Evolutionary conservation across 2,797 vertebrate genomes (phyloP), one percentile per base, ranked within the genome.

Genomic region (Hyperoplus immaculatus): DNA sequence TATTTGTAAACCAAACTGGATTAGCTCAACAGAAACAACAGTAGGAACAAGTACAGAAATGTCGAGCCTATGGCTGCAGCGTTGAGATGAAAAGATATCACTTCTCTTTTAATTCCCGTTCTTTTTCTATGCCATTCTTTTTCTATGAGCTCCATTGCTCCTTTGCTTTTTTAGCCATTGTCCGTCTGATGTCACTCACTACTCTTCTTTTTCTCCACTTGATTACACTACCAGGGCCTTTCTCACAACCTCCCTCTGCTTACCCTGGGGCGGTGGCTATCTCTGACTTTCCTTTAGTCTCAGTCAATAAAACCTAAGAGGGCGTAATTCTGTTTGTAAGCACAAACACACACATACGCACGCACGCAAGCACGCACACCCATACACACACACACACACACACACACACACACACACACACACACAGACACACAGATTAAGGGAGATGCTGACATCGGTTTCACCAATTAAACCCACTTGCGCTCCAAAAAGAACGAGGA

Each of bases 401-500:
- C 29, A 29, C 29, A 29, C 29, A 29, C 29, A 29, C 29, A 29
- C 29, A 29, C 29, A 29, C 29, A 29, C 29, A 29, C 29, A 29
- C 29, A 29, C 29, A 29, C 29, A 29, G 3, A 29, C 29, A 29
- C 6, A 51, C 13, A 51, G 8, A 43, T 54, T 64, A 12, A 56
- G 2, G 9, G 45, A 42, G 39, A 61, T 36, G n/a, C 62, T 54
- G 36, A 60, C 56, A 29, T 45, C 1, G 4, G 55, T 69, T 72
- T 84, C n/a, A 8, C 49, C 60, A 54, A 16, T 54, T 53, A 45
- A 21, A 43, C 39, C 29, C 57, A 0, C 4, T 4, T 61, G 21
- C 12, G 58, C 5, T 57, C 18, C 36, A 47, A 58, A 75, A 81
- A 70, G 11, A 76, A 21, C 18, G 70, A 75, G 13, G 14, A 66